Conservation (phyloP, 2,113 vertebrate species). For the Apistogramma diplotaenia region DNA sequence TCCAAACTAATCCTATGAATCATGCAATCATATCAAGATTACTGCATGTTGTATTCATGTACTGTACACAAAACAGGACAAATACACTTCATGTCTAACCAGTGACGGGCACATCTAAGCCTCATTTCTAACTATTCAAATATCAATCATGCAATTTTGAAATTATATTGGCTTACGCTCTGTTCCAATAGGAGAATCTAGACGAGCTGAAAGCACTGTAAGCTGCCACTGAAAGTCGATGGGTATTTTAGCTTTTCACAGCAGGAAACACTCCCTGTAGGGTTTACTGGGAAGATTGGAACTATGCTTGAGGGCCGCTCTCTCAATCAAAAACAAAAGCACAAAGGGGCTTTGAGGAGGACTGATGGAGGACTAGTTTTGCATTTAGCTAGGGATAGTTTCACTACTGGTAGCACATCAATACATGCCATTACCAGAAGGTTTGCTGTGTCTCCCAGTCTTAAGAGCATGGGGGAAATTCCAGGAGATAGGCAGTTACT, state of each 20-base stretch:
- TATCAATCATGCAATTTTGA: neutral
- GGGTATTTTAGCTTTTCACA: slow-evolving; percentile 41
- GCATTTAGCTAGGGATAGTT: too few relatives aligned
- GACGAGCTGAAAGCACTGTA: neutral
- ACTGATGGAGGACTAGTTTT: neutral
- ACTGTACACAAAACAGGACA: neutral
- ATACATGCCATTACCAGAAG: too few relatives aligned
- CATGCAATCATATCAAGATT: slow-evolving; percentile 34
- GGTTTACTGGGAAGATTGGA: slow-evolving; percentile 36
- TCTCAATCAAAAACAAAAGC: slow-evolving; percentile 50
- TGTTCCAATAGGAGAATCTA: neutral
- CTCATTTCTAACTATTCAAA: neutral
- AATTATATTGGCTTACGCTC: neutral
- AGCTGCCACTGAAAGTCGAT: slow-evolving; percentile 9
- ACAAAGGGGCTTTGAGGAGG: neutral
- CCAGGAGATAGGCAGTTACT: too few relatives aligned
- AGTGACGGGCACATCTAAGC: neutral
- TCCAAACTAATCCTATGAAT: slow-evolving; percentile 51
- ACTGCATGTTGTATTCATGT: slow-evolving; percentile 18
- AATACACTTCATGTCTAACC: neutral
- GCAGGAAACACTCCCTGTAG: slow-evolving; percentile 34
- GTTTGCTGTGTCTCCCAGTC: too few relatives aligned
- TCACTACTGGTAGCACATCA: too few relatives aligned
- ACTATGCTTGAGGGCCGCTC: slow-evolving; percentile 24
- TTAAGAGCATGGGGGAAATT: too few relatives aligned